phyloP scores from a whole-genome alignment of 1,140 invertebrate genomes.

The Drosophila navojoa region DNA sequence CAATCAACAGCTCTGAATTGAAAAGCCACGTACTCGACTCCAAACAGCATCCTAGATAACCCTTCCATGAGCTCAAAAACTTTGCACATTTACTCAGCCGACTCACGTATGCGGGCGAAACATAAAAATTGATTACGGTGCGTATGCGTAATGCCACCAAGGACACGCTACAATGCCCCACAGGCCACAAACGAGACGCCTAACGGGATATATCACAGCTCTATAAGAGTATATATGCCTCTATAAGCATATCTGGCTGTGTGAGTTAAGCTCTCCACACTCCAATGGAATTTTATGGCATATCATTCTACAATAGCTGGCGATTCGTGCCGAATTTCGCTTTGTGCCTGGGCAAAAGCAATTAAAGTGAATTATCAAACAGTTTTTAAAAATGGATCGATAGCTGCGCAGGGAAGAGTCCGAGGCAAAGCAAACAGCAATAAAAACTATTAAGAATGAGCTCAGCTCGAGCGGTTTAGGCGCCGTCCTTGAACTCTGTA shows the following conservation, averaged over 20 bases:
- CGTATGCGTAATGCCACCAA: constrained; percentile 67
- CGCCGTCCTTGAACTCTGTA: constrained; percentile 41
- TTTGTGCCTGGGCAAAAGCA: constrained; percentile 21
- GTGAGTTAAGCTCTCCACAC: neutral
- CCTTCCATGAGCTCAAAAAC: constrained; percentile 43
- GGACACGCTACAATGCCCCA: constrained; percentile 8
- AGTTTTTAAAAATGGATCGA: constrained; percentile 14
- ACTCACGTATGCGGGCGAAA: constrained; percentile 57
- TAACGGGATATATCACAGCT: constrained; percentile 22
- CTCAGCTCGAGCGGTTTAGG: constrained; percentile 15
- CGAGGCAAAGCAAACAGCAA: neutral
- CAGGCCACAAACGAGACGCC: constrained; percentile 2
- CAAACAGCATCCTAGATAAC: constrained; percentile 9
- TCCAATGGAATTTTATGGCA: neutral
- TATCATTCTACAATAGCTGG: neutral
- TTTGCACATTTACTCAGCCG: constrained; percentile 64
- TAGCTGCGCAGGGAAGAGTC: neutral
- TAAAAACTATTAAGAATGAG: constrained; percentile 17
- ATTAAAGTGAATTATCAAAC: constrained; percentile 62
- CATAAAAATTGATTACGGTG: constrained; percentile 78
- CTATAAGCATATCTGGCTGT: neutral
- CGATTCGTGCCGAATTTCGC: constrained; percentile 1
- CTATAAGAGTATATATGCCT: neutral
- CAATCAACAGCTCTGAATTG: constrained; percentile 42
- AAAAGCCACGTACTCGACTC: constrained; percentile 24